Base-by-base conservation (phyloP, 1,140 invertebrate species). In the Idris sp. region DNA sequence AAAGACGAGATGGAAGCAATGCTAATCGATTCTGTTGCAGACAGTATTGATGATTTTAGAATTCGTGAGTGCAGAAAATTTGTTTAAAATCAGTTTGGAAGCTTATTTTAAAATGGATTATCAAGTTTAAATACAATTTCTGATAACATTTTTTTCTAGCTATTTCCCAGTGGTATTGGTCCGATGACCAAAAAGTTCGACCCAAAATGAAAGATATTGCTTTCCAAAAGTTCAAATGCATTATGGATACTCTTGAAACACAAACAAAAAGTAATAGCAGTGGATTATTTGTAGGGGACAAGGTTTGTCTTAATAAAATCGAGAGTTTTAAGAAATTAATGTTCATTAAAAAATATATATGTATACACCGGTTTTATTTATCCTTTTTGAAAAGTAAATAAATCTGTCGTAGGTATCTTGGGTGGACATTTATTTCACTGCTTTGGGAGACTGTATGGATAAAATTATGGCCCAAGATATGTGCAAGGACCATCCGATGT, bases 271-370 rank as follows among this genome's bases (percentile, higher is more conserved):
- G 83, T 16, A 90, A 90, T n/a, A n/a, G n/a, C 43, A 84, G 79
- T 0, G 87, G 87, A 22, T 87, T 85, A 19, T 85, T 89, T 7
- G 83, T 90, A 4, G 87, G 88, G 35, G 86, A 87, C 46, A 82
- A 88, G 76, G 88, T 89, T 8, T 6, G 9, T 16, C 18, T 8
- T 8, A 28, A n/a, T n/a, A n/a, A n/a, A n/a, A n/a, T n/a, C n/a
- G n/a, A n/a, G n/a, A n/a, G n/a, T n/a, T n/a, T n/a, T n/a, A n/a
- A n/a, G n/a, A n/a, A n/a, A n/a, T n/a, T n/a, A n/a, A n/a, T n/a
- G n/a, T n/a, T n/a, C n/a, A n/a, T n/a, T n/a, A n/a, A n/a, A n/a
- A n/a, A n/a, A n/a, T n/a, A n/a, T n/a, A n/a, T n/a, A n/a, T n/a
- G n/a, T n/a, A n/a, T n/a, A n/a, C n/a, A n/a, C n/a, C n/a, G n/a